Conservation (phyloP, 2,113 vertebrate genomes). For the Nycticorax nycticorax region DNA sequence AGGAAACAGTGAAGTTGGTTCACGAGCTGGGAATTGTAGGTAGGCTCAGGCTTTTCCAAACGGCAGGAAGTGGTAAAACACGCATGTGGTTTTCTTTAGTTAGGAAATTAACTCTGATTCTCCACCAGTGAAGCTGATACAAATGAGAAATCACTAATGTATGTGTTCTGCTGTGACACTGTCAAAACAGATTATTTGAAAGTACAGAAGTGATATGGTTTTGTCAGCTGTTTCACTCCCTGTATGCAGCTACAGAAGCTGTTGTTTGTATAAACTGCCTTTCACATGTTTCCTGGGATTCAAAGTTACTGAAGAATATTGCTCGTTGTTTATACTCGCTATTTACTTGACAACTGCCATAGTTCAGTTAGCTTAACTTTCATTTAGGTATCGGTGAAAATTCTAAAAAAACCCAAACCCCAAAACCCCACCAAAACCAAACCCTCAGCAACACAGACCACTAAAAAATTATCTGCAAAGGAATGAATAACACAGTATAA, state of each 20-base stretch:
- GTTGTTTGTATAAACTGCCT: slow-evolving; percentile 28
- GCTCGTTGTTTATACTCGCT: background rate
- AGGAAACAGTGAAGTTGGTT: slow-evolving; percentile 39
- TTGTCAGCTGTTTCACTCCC: slow-evolving; percentile 14
- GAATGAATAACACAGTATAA: background rate
- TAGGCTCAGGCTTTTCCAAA: slow-evolving; percentile 15
- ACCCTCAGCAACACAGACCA: background rate
- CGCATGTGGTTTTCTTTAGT: slow-evolving; percentile 59
- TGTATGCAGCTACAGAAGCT: background rate
- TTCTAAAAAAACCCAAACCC: background rate
- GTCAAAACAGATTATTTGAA: slow-evolving; percentile 18
- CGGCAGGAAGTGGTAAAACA: slow-evolving; percentile 64
- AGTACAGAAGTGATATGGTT: background rate
- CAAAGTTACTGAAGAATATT: background rate
- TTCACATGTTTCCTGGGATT: background rate
- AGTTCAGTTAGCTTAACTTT: background rate
- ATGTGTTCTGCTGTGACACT: background rate
- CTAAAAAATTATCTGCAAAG: background rate
- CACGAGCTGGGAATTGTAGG: slow-evolving; percentile 6
- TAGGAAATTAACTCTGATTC: slow-evolving; percentile 49
- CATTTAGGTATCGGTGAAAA: background rate
- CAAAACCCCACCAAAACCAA: background rate
- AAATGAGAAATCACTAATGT: slow-evolving; percentile 21
- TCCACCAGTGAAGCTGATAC: slow-evolving; percentile 13
- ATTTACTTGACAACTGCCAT: background rate